phyloP scores from a whole-genome alignment of 2,888 invertebrate genomes.

The Andrena trimmerana region DNA sequence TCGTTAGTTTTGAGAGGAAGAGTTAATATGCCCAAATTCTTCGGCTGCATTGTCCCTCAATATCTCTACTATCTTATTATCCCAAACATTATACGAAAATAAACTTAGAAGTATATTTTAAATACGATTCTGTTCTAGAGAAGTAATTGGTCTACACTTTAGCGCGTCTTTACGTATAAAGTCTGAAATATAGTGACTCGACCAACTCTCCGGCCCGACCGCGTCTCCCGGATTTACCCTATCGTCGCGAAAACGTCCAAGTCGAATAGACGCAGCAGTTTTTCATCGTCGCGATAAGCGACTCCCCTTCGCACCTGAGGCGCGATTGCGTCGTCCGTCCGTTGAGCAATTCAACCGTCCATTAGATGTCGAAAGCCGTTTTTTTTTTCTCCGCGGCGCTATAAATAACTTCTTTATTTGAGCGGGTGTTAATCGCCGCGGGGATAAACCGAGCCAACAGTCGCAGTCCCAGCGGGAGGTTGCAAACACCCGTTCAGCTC shows the following conservation, averaged over 20 bases:
- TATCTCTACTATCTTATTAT: too few species aligned
- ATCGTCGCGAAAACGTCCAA: neutral
- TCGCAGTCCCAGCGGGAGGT: neutral
- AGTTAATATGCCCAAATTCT: too few species aligned
- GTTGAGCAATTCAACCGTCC: conserved; percentile 21
- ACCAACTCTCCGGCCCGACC: too few species aligned
- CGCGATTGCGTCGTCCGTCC: conserved; percentile 18
- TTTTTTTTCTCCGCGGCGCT: conserved; percentile 14
- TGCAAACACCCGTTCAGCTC: neutral
- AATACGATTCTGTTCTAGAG: too few species aligned
- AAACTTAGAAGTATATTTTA: too few species aligned
- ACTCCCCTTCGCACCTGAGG: conserved; percentile 39
- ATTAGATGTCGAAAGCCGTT: conserved; percentile 19
- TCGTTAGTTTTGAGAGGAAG: too few species aligned
- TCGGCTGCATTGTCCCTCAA: too few species aligned
- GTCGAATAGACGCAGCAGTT: neutral
- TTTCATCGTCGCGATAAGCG: conserved; percentile 11
- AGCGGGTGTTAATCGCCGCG: conserved; percentile 30
- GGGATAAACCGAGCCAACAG: neutral
- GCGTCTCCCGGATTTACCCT: too few species aligned
- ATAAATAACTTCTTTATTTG: conserved; percentile 36
- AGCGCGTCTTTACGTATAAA: too few species aligned
- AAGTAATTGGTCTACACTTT: too few species aligned
- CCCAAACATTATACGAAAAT: too few species aligned
- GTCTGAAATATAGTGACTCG: too few species aligned